These are phyloP conservation scores for Plutomurus gul DNA, from an alignment of 1,140 invertebrate species.

Conservation along the genomic window DNA sequence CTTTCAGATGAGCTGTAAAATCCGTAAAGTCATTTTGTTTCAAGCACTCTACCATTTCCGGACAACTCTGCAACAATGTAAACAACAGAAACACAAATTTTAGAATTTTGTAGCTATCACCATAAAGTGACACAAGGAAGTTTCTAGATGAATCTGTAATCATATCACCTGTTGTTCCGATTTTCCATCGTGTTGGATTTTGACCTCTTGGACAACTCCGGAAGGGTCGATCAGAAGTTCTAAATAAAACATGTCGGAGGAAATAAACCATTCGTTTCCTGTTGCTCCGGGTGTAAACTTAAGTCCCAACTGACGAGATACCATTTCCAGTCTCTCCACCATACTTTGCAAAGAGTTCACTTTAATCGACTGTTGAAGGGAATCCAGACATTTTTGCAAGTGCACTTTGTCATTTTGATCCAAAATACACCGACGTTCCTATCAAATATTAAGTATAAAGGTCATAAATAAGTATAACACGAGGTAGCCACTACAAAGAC, in stretches of 20 bases:
- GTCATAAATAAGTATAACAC: no score
- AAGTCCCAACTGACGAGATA: constrained; percentile 65
- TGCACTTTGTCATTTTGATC: constrained; percentile 81
- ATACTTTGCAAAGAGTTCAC: constrained; percentile 87
- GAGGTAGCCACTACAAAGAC: background rate
- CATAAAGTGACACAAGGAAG: no score
- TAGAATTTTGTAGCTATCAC: background rate
- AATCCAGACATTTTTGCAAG: constrained; percentile 87
- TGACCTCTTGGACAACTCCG: constrained; percentile 87
- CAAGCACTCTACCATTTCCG: constrained; percentile 80
- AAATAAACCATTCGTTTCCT: constrained; percentile 83
- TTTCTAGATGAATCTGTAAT: constrained; percentile 15
- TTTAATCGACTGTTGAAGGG: constrained; percentile 91
- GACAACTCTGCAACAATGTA: constrained; percentile 71
- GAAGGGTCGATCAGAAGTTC: constrained; percentile 82
- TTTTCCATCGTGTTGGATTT: constrained; percentile 88
- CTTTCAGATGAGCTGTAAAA: constrained; percentile 88
- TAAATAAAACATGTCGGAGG: constrained; percentile 95
- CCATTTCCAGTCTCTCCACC: constrained; percentile 87
- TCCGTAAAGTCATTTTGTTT: constrained; percentile 85
- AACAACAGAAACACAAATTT: background rate
- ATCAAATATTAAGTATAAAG: background rate
- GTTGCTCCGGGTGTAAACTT: constrained; percentile 74
- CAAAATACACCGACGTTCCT: constrained; percentile 82
- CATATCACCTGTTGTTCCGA: constrained; percentile 66